Evolutionary conservation across 1,140 invertebrate species (phyloP).

Genomic region (Mycetomoellerius zeteki): DNA sequence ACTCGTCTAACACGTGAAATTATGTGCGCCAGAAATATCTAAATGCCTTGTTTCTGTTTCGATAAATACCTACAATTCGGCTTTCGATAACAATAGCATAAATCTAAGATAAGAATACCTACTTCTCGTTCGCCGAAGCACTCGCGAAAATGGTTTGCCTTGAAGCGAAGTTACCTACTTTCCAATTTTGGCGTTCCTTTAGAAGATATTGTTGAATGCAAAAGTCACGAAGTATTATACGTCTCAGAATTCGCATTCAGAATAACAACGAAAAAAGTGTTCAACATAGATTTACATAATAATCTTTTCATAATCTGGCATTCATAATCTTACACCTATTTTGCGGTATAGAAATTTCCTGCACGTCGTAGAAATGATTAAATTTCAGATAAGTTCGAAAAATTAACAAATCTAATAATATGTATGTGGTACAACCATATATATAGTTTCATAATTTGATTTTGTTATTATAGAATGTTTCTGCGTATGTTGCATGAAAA

Average conservation of each 20-base stretch:
- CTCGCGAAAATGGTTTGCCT: not conserved
- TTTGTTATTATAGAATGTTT: not conserved
- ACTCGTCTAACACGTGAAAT: conserved; percentile 66
- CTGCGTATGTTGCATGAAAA: not conserved
- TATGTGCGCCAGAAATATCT: conserved; percentile 69
- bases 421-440: not conserved
- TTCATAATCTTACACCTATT: not conserved
- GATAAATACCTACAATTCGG: conserved; percentile 29
- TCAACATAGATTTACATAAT: not conserved
- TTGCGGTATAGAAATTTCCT: not conserved
- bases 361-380: not conserved
- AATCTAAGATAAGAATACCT: conserved; percentile 10
- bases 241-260: not conserved
- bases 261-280: conserved; percentile 14
- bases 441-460: not conserved
- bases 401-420: conserved; percentile 1
- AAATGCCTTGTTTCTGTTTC: conserved; percentile 60
- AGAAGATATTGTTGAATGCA: not conserved
- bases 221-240: not conserved
- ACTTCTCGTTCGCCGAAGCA: not conserved
- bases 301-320: too few species aligned
- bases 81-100: conserved; percentile 4
- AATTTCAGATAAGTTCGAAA: not conserved
- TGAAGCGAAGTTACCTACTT: conserved; percentile 5
- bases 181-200: not conserved